Conservation (phyloP, 1,140 invertebrate species). For the Periplaneta americana region DNA sequence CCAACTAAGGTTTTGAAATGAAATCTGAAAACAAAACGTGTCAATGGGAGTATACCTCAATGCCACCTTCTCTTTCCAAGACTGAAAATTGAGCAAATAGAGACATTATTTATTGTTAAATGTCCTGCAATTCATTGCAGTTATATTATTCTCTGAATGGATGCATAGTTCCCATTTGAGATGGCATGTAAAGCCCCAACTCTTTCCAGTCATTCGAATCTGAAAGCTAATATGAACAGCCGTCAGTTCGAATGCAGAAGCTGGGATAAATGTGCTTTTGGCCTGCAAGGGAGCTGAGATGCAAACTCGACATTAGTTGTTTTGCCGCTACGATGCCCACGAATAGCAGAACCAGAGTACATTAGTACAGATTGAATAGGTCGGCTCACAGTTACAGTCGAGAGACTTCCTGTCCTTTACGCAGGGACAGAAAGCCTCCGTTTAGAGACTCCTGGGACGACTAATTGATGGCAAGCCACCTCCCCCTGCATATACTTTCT, state of each 20-base stretch:
- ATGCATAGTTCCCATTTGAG: not conserved
- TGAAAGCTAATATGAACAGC: not conserved
- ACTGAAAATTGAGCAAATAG: too few relatives aligned
- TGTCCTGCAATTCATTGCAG: not conserved
- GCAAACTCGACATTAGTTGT: not conserved
- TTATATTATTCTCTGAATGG: not conserved
- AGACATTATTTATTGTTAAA: too few relatives aligned
- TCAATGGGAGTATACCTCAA: too few relatives aligned
- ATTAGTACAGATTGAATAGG: constrained; percentile 9
- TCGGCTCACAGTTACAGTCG: not conserved
- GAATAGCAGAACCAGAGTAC: not conserved
- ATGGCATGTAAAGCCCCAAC: not conserved
- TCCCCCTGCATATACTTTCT: not conserved
- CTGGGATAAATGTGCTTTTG: not conserved
- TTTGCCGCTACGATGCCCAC: constrained; percentile 1
- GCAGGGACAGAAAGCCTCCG: not conserved
- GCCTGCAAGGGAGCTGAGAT: not conserved
- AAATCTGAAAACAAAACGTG: too few relatives aligned
- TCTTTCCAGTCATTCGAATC: not conserved
- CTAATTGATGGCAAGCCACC: not conserved
- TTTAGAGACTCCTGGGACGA: not conserved
- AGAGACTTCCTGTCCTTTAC: not conserved
- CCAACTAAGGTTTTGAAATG: too few relatives aligned
- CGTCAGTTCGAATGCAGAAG: too few relatives aligned
- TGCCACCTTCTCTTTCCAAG: too few relatives aligned